A percentile compares a stretch with the other conserved stretches of the same genome.
Evolutionary conservation across 2,113 vertebrate genomes (phyloP).

Genomic region (Pampusana beccarii): DNA sequence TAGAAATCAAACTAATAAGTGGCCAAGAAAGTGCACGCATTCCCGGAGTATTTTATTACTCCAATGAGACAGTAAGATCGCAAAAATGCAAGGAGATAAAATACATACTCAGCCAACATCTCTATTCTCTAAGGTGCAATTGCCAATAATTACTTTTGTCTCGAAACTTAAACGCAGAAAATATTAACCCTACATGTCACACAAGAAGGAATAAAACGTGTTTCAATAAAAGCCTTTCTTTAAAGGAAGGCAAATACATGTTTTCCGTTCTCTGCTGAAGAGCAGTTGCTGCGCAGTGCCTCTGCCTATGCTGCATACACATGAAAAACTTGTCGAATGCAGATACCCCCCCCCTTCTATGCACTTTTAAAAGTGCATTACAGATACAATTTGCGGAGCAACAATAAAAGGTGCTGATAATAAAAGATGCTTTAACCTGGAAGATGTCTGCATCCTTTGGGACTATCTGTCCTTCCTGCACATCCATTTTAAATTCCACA

Average conservation of each 20-base stretch:
- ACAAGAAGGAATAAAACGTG: background rate
- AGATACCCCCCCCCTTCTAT: background rate
- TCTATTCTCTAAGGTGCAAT: background rate
- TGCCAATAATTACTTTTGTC: background rate
- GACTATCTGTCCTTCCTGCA: background rate
- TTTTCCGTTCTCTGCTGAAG: background rate
- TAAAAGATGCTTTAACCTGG: background rate
- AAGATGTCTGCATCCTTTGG: background rate
- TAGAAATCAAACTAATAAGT: conserved; percentile 27
- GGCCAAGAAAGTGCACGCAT: background rate
- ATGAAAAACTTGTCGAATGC: background rate
- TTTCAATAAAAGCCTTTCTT: background rate
- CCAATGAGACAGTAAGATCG: background rate
- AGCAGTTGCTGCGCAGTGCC: background rate
- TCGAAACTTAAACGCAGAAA: background rate
- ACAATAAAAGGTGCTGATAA: background rate
- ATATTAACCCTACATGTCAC: background rate
- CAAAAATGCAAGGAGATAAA: background rate
- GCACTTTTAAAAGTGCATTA: background rate
- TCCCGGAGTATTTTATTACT: background rate
- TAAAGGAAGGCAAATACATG: background rate
- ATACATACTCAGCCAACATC: background rate
- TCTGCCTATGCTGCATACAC: background rate
- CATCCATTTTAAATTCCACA: background rate
- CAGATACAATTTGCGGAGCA: background rate